These are phyloP conservation scores for Hesperophylax magnus DNA, from an alignment of 1,140 invertebrate species.

Conservation along the genomic window DNA sequence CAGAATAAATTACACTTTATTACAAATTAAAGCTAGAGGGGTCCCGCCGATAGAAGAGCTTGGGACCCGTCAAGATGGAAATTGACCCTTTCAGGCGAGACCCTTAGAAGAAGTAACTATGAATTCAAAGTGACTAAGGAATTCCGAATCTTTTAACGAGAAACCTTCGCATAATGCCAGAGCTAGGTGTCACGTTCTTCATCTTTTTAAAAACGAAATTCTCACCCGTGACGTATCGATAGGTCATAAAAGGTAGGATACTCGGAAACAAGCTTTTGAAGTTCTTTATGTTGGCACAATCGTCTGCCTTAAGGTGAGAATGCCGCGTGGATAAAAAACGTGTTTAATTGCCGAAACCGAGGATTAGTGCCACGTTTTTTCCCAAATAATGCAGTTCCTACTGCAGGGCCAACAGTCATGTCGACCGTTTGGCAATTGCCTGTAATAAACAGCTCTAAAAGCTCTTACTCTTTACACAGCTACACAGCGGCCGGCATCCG, in stretches of 20 bases:
- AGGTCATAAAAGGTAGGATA: conserved; percentile 49
- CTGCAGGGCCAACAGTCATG: not conserved
- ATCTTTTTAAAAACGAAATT: conserved; percentile 47
- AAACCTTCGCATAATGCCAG: conserved; percentile 41
- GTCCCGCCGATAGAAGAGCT: conserved; percentile 1
- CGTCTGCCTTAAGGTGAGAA: conserved; percentile 15
- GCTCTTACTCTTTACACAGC: not conserved
- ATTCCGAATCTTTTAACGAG: conserved; percentile 39
- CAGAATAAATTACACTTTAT: conserved; percentile 56
- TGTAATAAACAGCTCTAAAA: conserved; percentile 39
- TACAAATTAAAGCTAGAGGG: conserved; percentile 47
- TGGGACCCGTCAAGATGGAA: not conserved
- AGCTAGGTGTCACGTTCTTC: conserved; percentile 52
- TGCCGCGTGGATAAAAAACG: conserved; percentile 53
- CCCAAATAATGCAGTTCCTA: not conserved
- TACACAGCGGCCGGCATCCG: not conserved
- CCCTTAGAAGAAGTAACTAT: conserved; percentile 34
- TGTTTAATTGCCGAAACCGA: conserved; percentile 56
- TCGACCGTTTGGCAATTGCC: conserved; percentile 33
- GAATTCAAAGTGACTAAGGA: conserved; percentile 39
- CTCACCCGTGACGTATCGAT: conserved; percentile 52
- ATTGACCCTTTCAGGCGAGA: conserved; percentile 45
- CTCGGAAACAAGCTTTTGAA: conserved; percentile 36
- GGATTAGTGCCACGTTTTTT: conserved; percentile 43
- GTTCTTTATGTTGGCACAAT: conserved; percentile 46